Evolutionary conservation across 2,113 vertebrate species (phyloP), one percentile per base, ranked within the genome.

Genomic region (Aegotheles bennettii): DNA sequence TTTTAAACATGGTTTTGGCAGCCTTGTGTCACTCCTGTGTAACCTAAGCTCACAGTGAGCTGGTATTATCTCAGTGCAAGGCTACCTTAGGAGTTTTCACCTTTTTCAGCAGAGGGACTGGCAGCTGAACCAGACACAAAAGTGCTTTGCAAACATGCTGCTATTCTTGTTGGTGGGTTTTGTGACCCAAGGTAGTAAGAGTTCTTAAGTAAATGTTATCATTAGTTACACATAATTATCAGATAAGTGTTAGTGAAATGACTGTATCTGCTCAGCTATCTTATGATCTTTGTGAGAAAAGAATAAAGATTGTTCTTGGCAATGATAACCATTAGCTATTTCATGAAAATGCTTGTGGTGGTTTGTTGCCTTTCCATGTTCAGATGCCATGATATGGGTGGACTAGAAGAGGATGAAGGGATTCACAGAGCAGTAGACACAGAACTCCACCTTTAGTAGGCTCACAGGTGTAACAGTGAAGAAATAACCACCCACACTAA

Each of bases 261-360:
- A 56, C 84, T 89, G 24, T 94, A 68, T 95, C 89, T 89, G 53
- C 67, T 80, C 45, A 68, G 48, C 36, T 91, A 36, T 84, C 61
- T 6, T 45, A 71, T 14, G 51, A 87, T 94, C 95, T 92, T 76
- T 61, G 36, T 68, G 91, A 89, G 65, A 71, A 75, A 69, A 92
- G 89, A 94, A 78, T 94, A 94, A 94, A 92, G 86, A 60, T 91
- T 91, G 78, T 82, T 97, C 89, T 95, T 93, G 84, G 80, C 69
- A 79, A 19, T 76, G 65, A 71, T 87, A 78, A 75, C 53, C n/a
- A 36, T 75, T 78, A 94, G 77, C 89, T 95, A 91, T 85, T 77
- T 86, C 73, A 48, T 89, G 91, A 89, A 94, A 95, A 82, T 0
- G 0, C 31, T 20, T 81, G 56, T 75, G 76, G 47, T 81, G 76